Base-by-base conservation (phyloP, 2,797 vertebrate species). In the Poeciliopsis gracilis region DNA sequence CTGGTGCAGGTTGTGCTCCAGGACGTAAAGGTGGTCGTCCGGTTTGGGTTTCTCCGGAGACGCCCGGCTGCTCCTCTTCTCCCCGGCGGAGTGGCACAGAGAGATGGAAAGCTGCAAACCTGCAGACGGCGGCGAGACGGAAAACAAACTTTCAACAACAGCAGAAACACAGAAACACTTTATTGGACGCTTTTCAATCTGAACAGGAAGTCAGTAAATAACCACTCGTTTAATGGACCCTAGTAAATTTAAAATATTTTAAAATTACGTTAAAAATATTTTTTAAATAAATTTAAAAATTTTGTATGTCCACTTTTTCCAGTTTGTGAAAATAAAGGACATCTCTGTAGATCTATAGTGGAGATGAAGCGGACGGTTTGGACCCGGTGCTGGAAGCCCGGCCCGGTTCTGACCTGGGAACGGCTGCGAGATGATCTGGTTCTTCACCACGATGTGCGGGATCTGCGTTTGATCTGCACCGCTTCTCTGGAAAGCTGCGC, bases 371-470 rank as follows among this genome's bases (percentile, higher is more conserved):
- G 8, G 51, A 25, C 5, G 53, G 53, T 57, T 28, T n/a, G 10
- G 55, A 13, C 13, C 57, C 33, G 8, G 6, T 25, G 33, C 33
- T 3, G 33, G 33, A 33, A 33, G 13, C 2, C 12, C 57, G 5
- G 13, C 2, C 5, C 12, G 25, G 3, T 43, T 72, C 81, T 80
- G 25, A 99, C 98, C 97, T 95, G 98, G 98, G 76, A 99, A 99
- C 0, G 98, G 98, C 88, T 99, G 98, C 0, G 98, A 99, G 85
- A 99, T 98, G 20, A 99, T 99, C 93, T 99, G 98, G 90, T 99
- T 99, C 94, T 99, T 99, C 88, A 99, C 98, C 18, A 99, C 98
- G 53, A 99, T 99, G 92, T 99, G 98, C 83, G 98, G 98, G 81
- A 99, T 98, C 93, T 98, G 98, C 33, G 97, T 90, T 99, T 99